These are phyloP conservation scores for Melinaea marsaeus DNA, from an alignment of 2,888 invertebrate genomes.

Conservation along the genomic window DNA sequence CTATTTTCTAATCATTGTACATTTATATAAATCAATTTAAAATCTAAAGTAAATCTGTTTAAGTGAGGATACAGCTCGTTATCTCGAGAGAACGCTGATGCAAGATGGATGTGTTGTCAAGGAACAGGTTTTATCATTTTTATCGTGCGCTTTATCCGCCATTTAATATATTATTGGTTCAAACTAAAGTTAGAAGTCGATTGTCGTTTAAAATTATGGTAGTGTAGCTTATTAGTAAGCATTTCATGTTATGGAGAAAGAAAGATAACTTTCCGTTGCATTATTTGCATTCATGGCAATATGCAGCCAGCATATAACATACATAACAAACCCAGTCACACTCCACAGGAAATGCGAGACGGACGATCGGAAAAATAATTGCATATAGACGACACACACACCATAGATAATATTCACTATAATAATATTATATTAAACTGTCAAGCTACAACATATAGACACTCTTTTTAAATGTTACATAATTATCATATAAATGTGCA, in stretches of 20 bases:
- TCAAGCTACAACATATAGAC: too few relatives aligned
- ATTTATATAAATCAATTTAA: background rate
- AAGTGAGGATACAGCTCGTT: background rate
- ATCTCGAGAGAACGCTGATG: background rate
- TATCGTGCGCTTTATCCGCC: background rate
- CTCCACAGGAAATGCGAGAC: slow-evolving; percentile 13
- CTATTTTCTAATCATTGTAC: background rate
- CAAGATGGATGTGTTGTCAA: background rate
- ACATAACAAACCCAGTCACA: slow-evolving; percentile 18
- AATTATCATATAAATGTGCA: too few relatives aligned
- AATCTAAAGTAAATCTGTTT: background rate
- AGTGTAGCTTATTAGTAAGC: slow-evolving; percentile 21
- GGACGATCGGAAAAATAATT: slow-evolving; percentile 6
- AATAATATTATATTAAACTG: too few relatives aligned
- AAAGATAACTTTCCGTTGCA: slow-evolving; percentile 34
- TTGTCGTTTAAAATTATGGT: too few relatives aligned
- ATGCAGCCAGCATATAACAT: slow-evolving; percentile 24
- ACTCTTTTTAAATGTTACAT: too few relatives aligned
- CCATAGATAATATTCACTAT: background rate
- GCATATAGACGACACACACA: background rate
- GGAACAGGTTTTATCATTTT: background rate
- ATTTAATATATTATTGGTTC: too few relatives aligned
- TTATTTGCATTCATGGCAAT: slow-evolving; percentile 35
- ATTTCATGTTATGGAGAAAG: slow-evolving; percentile 25
- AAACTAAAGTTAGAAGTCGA: too few relatives aligned